Percentiles rank a stretch among this genome's conserved stretches.
phyloP scores from a whole-genome alignment of 2,888 invertebrate genomes.

The Adela reaumurella region DNA sequence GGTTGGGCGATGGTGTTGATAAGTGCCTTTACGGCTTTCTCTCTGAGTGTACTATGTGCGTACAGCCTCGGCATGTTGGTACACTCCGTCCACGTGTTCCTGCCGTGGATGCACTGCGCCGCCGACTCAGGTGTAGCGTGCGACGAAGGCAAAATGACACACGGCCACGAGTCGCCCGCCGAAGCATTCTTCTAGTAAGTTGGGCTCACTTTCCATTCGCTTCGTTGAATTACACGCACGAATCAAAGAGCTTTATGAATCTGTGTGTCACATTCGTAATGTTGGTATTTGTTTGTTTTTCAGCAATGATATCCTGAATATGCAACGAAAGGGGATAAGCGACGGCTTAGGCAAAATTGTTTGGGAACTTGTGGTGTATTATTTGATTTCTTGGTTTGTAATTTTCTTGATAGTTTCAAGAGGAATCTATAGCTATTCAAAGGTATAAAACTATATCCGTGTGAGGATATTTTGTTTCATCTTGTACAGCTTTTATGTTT shows the following conservation, averaged over 20 bases:
- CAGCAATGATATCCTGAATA: slow-evolving; percentile 36
- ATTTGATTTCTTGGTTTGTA: slow-evolving; percentile 33
- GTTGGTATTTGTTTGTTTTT: slow-evolving; percentile 9
- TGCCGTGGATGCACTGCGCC: slow-evolving; percentile 46
- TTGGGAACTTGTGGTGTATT: slow-evolving; percentile 33
- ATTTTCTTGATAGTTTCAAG: slow-evolving; percentile 39
- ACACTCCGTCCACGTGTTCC: slow-evolving; percentile 37
- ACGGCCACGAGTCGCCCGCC: slow-evolving; percentile 9
- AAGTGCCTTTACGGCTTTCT: slow-evolving; percentile 29
- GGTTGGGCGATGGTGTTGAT: slow-evolving; percentile 35
- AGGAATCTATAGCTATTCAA: slow-evolving; percentile 41
- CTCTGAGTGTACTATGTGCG: slow-evolving; percentile 29
- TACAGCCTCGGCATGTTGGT: slow-evolving; percentile 35
- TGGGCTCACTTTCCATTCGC: no score
- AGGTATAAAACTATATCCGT: slow-evolving; percentile 18
- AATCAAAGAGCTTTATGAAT: neutral
- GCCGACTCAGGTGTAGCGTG: slow-evolving; percentile 29
- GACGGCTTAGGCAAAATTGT: slow-evolving; percentile 36
- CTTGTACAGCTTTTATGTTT: no score
- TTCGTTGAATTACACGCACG: neutral
- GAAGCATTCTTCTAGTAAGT: slow-evolving; percentile 44
- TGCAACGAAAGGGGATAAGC: slow-evolving; percentile 30
- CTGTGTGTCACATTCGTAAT: no score
- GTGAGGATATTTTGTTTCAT: neutral
- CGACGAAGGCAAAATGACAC: slow-evolving; percentile 1